phyloP scores from a whole-genome alignment of 2,113 vertebrate genomes.

The Microcebus lehilahytsara region DNA sequence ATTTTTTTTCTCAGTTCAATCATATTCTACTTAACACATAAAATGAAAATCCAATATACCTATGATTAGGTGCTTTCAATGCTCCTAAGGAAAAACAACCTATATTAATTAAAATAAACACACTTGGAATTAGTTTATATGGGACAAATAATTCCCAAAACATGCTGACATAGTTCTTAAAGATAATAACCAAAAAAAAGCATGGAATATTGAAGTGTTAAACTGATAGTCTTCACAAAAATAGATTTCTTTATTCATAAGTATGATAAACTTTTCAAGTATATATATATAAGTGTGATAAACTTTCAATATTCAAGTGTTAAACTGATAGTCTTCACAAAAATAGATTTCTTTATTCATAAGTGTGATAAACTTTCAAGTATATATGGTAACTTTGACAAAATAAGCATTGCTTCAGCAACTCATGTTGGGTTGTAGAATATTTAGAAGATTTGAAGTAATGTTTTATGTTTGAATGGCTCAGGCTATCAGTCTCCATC shows the following conservation, averaged over 20 bases:
- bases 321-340: background rate
- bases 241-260: background rate
- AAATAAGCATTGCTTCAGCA: constrained; percentile 52
- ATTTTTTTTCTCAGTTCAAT: constrained; percentile 1
- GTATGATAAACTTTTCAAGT: constrained; percentile 36
- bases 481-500: constrained; percentile 7
- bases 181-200: background rate
- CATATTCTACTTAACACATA: background rate
- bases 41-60: background rate
- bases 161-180: background rate
- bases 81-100: background rate
- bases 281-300: background rate
- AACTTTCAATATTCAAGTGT: background rate
- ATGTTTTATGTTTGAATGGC: constrained; percentile 60
- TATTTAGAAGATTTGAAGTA: constrained; percentile 56
- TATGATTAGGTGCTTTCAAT: background rate
- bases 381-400: constrained; percentile 7
- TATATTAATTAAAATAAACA: background rate
- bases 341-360: background rate
- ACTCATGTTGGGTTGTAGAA: constrained; percentile 35
- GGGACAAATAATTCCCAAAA: background rate
- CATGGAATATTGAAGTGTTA: background rate
- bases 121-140: background rate
- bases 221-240: background rate
- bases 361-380: constrained; percentile 47